Evolutionary conservation across 2,888 invertebrate genomes (phyloP).

Genomic region (Tipula helvola): DNA sequence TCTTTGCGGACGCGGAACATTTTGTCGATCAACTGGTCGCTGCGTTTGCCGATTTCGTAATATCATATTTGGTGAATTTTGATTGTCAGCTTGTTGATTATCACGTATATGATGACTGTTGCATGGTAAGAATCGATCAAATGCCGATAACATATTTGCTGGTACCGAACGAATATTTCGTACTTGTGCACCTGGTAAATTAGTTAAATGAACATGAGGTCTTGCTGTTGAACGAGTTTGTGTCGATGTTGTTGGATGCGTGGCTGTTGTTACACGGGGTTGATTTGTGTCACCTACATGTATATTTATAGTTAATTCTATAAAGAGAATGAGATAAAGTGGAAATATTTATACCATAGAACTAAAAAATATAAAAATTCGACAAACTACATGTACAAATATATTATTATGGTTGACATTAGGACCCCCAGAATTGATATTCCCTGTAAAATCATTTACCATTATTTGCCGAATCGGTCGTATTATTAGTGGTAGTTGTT

Average conservation of each 20-base stretch:
- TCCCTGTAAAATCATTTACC: background rate
- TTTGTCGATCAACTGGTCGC: background rate
- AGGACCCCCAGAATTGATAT: background rate
- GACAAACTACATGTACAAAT: background rate
- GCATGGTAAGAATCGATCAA: constrained; percentile 49
- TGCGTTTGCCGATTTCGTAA: constrained; percentile 12
- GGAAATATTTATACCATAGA: background rate
- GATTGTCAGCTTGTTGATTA: constrained; percentile 12
- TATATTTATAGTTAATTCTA: constrained; percentile 12
- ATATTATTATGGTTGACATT: background rate
- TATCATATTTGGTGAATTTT: constrained; percentile 9
- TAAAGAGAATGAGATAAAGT: background rate
- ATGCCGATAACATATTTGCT: constrained; percentile 31
- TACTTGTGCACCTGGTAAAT: constrained; percentile 37
- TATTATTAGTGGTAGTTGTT: constrained; percentile 4
- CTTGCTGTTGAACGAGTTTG: constrained; percentile 55
- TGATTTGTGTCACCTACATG: constrained; percentile 17
- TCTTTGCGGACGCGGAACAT: background rate
- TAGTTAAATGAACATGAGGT: constrained; percentile 52
- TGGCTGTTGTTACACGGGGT: constrained; percentile 47
- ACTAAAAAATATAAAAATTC: background rate
- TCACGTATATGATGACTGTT: constrained; percentile 54
- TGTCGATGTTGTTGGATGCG: constrained; percentile 57
- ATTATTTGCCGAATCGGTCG: constrained; percentile 8
- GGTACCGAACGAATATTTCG: constrained; percentile 33